A percentile compares a stretch with the other conserved stretches of the same genome.
These are phyloP conservation scores for Hepsetus odoe DNA, from an alignment of 2,113 vertebrate species.

Conservation along the genomic window DNA sequence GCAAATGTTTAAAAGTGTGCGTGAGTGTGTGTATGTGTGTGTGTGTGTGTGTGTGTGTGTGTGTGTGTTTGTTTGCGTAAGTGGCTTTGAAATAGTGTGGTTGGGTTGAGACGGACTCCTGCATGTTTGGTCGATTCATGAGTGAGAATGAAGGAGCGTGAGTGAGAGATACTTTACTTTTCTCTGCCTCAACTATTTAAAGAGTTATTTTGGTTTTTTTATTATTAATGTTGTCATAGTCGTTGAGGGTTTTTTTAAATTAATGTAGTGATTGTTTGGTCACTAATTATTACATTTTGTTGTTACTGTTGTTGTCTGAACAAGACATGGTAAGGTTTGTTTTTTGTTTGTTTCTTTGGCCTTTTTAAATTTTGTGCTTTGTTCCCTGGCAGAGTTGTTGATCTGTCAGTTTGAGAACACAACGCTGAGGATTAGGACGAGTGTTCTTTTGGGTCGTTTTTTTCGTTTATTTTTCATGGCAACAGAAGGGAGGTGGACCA, in stretches of 20 bases:
- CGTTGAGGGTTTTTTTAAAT: conserved; percentile 51
- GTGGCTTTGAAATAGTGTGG: conserved; percentile 29
- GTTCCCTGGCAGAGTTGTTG: conserved; percentile 3
- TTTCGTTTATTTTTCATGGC: conserved; percentile 16
- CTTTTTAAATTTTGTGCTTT: conserved; percentile 48
- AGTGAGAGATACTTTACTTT: conserved; percentile 43
- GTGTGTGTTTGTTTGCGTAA: too few relatives aligned
- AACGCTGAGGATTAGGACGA: not conserved
- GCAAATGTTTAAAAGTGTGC: conserved; percentile 47
- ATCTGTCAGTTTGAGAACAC: conserved; percentile 21
- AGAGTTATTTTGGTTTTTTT: conserved; percentile 55
- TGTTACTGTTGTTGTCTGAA: conserved; percentile 39
- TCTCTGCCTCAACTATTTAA: conserved; percentile 64
- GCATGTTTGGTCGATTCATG: conserved; percentile 30
- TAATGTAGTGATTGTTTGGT: conserved; percentile 39
- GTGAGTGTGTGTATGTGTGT: conserved; percentile 13
- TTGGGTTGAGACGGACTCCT: conserved; percentile 30
- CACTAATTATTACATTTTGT: conserved; percentile 40
- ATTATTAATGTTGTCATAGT: conserved; percentile 45
- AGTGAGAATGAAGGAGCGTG: conserved; percentile 13
- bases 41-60: conserved; percentile 14
- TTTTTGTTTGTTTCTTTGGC: conserved; percentile 38
- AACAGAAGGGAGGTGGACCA: conserved; percentile 23
- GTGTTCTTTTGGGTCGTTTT: conserved; percentile 14
- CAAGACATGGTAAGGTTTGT: conserved; percentile 45